These are phyloP conservation scores for Dryocosmus kuriphilus DNA, from an alignment of 2,888 invertebrate species.

Conservation along the genomic window DNA sequence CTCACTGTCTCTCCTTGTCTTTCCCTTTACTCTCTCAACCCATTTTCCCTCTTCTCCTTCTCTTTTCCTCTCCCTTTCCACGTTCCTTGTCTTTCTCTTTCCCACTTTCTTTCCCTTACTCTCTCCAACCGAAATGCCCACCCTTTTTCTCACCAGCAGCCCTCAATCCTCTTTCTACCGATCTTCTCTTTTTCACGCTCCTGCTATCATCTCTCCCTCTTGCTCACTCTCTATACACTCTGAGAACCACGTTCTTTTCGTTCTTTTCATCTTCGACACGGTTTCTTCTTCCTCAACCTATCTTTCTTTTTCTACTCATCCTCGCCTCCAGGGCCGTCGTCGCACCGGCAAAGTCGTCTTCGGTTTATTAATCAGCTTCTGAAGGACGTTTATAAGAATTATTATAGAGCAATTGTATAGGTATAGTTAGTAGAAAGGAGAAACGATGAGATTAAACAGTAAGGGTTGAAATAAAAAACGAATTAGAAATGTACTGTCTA, in stretches of 20 bases:
- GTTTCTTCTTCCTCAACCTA: conserved; percentile 3
- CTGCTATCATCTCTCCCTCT: conserved; percentile 35
- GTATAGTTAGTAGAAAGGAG: no score
- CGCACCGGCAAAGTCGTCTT: background rate
- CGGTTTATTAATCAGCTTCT: conserved; percentile 10
- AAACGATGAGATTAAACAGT: no score
- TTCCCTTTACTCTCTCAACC: background rate
- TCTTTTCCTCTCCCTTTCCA: background rate
- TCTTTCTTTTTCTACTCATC: conserved; percentile 6
- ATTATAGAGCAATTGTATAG: background rate
- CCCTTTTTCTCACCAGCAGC: conserved; percentile 46
- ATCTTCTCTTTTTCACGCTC: conserved; percentile 43
- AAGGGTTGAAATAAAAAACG: no score
- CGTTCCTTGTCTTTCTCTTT: conserved; percentile 10
- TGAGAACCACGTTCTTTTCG: background rate
- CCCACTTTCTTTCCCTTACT: conserved; percentile 12
- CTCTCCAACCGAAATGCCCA: conserved; percentile 22
- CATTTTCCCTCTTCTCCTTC: background rate
- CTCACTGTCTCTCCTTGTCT: background rate
- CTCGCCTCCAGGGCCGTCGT: background rate
- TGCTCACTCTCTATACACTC: background rate
- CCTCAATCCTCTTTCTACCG: conserved; percentile 19
- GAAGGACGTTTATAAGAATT: conserved; percentile 3
- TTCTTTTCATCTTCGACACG: conserved; percentile 15
- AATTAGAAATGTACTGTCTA: no score